Evolutionary conservation across 1,140 invertebrate genomes (phyloP).

Genomic region (Aplysia californica): DNA sequence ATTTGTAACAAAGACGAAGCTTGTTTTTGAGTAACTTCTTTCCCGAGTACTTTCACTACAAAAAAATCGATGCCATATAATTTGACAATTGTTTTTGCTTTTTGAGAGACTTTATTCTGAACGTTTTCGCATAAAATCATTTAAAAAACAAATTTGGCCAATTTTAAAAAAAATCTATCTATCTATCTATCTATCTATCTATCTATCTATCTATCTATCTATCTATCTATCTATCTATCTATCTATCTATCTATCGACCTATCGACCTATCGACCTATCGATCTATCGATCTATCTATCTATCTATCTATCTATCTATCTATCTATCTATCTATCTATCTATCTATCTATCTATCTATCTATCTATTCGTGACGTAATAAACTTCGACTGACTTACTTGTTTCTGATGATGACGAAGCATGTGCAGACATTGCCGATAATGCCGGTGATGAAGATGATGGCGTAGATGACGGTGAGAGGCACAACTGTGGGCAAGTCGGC

Average conservation of each 20-base stretch:
- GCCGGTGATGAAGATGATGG: slow-evolving; percentile 56
- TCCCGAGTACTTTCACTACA: background rate
- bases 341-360: background rate
- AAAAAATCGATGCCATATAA: background rate
- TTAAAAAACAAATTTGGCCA: background rate
- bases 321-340: background rate
- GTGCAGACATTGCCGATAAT: slow-evolving; percentile 62
- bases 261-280: too few species aligned
- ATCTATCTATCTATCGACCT: too few species aligned
- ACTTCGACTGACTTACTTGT: slow-evolving; percentile 40
- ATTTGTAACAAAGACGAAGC: background rate
- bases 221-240: too few species aligned
- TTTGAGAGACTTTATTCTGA: background rate
- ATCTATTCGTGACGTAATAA: background rate
- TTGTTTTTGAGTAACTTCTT: background rate
- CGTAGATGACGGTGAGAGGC: slow-evolving; percentile 55
- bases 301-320: too few species aligned
- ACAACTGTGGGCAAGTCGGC: slow-evolving; percentile 39
- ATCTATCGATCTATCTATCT: too few species aligned
- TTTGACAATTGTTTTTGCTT: background rate
- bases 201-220: background rate
- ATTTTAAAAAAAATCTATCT: too few species aligned
- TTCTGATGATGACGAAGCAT: slow-evolving; percentile 59
- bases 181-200: background rate
- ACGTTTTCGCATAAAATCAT: too few species aligned